Conservation (phyloP, 1,140 invertebrate species). For the Cyphomyrmex costatus region DNA sequence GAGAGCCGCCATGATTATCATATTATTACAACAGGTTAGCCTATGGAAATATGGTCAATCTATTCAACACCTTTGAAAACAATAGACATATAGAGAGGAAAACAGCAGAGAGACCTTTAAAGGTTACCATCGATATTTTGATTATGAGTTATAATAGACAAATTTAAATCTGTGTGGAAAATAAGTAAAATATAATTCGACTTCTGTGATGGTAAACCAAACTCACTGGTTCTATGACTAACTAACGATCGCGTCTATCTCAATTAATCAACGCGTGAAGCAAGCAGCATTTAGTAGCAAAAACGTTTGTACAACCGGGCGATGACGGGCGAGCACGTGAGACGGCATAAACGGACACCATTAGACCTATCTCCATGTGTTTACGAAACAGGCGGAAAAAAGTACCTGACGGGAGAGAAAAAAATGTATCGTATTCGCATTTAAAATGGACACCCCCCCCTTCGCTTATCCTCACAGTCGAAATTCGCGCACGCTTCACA, state of each 20-base stretch:
- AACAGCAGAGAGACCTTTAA: no score
- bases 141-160: no score
- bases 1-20: conserved; percentile 45
- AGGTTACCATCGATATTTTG: no score
- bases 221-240: not conserved
- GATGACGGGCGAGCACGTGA: conserved; percentile 51
- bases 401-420: conserved; percentile 13
- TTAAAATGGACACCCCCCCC: conserved; percentile 43
- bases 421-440: conserved; percentile 56
- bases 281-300: conserved; percentile 21
- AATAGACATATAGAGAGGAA: not conserved
- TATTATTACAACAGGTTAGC: conserved; percentile 49
- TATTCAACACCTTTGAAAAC: conserved; percentile 58
- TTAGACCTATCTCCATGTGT: conserved; percentile 54
- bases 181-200: not conserved
- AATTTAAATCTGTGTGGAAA: no score
- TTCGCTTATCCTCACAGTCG: conserved; percentile 60
- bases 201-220: not conserved
- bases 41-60: not conserved
- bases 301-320: conserved; percentile 50
- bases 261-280: conserved; percentile 39
- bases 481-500: conserved; percentile 47
- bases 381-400: conserved; percentile 42
- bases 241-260: conserved; percentile 16
- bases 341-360: conserved; percentile 62